Conservation (phyloP, 1,140 invertebrate species). For the Aplysia californica region DNA sequence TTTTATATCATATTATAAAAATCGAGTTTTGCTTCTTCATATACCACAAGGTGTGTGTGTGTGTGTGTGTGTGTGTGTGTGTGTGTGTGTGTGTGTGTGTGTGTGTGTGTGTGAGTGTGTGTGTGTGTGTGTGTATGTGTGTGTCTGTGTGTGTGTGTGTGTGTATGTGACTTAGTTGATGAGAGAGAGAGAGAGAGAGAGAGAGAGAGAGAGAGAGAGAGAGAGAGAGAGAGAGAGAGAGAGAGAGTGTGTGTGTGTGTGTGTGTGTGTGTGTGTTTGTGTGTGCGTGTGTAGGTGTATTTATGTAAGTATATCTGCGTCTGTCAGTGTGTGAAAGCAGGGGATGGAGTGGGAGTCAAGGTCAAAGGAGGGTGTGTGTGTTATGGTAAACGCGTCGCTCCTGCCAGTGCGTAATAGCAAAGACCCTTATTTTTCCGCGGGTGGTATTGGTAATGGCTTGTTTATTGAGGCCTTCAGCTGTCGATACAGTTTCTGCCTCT, state of each 20-base stretch:
- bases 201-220: not conserved
- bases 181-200: not conserved
- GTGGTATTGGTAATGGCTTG: not conserved
- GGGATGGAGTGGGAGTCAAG: too few relatives aligned
- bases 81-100: not conserved
- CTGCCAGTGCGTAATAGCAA: too few relatives aligned
- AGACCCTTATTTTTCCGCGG: too few relatives aligned
- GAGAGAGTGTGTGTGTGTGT: not conserved
- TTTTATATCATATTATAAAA: too few relatives aligned
- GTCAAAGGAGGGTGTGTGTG: too few relatives aligned
- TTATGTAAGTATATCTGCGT: too few relatives aligned
- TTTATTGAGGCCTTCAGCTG: not conserved
- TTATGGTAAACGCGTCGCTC: too few relatives aligned
- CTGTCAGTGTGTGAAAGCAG: too few relatives aligned
- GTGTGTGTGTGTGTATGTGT: not conserved
- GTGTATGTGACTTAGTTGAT: not conserved
- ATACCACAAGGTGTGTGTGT: too few relatives aligned
- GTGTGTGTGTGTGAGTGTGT: not conserved
- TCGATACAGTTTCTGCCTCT: not conserved
- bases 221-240: slow-evolving; percentile 1
- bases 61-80: not conserved
- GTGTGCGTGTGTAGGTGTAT: too few relatives aligned
- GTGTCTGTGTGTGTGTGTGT: not conserved
- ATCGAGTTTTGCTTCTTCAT: too few relatives aligned
- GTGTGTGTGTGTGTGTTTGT: too few relatives aligned